Percentiles rank a stretch among this genome's conserved stretches.
phyloP scores from a whole-genome alignment of 2,797 vertebrate genomes.

The Coregonus suidteri region DNA sequence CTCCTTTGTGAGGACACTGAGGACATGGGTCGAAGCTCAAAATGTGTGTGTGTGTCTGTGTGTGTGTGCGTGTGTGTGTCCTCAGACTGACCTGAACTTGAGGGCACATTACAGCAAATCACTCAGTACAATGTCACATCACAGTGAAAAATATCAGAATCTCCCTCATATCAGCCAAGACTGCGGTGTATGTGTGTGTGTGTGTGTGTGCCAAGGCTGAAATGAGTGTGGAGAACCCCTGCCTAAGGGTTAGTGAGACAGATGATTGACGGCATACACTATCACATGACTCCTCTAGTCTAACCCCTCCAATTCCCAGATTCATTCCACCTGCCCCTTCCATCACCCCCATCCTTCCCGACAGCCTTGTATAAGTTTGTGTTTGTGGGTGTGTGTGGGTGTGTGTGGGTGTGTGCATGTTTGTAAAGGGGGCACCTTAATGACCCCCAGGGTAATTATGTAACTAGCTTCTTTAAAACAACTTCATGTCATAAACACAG shows the following conservation, averaged over 20 bases:
- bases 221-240: constrained; percentile 67
- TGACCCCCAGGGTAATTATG: constrained; percentile 55
- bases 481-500: constrained; percentile 50
- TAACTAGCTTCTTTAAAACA: constrained; percentile 58
- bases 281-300: constrained; percentile 64
- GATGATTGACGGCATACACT: constrained; percentile 63
- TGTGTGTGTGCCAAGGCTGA: constrained; percentile 53
- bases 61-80: constrained; percentile 27
- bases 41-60: constrained; percentile 14
- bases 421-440: constrained; percentile 42
- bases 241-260: constrained; percentile 65
- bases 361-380: constrained; percentile 10
- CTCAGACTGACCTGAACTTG: constrained; percentile 45
- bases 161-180: constrained; percentile 51
- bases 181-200: constrained; percentile 25
- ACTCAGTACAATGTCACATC: constrained; percentile 58
- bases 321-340: constrained; percentile 41
- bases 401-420: neutral
- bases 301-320: constrained; percentile 37
- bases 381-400: neutral
- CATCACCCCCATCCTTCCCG: constrained; percentile 18
- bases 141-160: constrained; percentile 45
- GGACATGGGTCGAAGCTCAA: constrained; percentile 65
- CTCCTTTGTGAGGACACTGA: constrained; percentile 57
- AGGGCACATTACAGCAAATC: constrained; percentile 47